Evolutionary conservation across 2,888 invertebrate genomes (phyloP).

Genomic region (Leucophenga maculata): DNA sequence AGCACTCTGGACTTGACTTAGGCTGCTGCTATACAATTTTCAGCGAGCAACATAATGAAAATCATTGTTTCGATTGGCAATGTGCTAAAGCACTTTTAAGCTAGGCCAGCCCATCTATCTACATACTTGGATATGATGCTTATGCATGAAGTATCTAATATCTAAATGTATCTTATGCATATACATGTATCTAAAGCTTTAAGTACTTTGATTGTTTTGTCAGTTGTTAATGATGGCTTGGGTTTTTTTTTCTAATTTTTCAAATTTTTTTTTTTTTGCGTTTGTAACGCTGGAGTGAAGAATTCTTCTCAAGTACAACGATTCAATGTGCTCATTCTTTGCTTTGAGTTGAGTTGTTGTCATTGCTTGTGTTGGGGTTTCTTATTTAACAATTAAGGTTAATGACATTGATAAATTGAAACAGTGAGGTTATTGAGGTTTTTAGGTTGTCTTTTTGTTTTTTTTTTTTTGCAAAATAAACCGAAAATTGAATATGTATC

Average conservation of each 20-base stretch:
- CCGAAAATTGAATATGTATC: slow-evolving; percentile 46
- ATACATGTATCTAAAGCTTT: neutral
- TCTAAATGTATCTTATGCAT: slow-evolving; percentile 1
- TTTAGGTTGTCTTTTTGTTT: slow-evolving; percentile 44
- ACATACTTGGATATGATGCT: too few species aligned
- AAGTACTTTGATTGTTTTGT: neutral
- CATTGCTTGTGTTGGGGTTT: neutral
- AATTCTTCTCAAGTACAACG: slow-evolving; percentile 11
- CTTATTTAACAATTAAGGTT: slow-evolving; percentile 51
- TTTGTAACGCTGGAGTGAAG: slow-evolving; percentile 10
- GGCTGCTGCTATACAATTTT: neutral
- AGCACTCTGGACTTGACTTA: neutral
- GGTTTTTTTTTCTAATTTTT: neutral
- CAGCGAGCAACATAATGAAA: neutral
- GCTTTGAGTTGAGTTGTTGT: slow-evolving; percentile 8
- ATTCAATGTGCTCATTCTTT: neutral
- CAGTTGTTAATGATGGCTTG: slow-evolving; percentile 17
- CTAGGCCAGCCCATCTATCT: too few species aligned
- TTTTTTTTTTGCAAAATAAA: slow-evolving; percentile 24
- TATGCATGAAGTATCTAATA: neutral
- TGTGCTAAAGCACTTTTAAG: slow-evolving; percentile 18
- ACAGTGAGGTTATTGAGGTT: slow-evolving; percentile 54
- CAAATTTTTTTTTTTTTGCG: neutral
- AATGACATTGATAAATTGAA: slow-evolving; percentile 59
- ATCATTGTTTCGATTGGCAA: slow-evolving; percentile 23